A percentile compares a stretch with the other conserved stretches of the same genome.
Conservation (phyloP, 1,140 invertebrate genomes). For the Aphelenchoides besseyi region DNA sequence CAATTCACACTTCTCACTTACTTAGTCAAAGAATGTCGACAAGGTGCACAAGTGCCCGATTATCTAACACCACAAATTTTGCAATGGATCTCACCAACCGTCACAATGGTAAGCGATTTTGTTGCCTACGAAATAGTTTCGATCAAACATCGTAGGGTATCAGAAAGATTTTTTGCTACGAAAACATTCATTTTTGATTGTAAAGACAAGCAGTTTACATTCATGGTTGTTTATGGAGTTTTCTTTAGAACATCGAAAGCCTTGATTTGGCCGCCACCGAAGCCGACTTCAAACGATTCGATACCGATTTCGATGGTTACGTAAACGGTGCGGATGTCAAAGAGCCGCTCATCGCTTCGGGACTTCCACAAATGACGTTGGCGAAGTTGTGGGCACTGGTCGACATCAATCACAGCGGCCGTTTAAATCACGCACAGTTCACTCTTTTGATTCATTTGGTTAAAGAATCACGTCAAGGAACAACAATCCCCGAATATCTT, state of each 20-base stretch:
- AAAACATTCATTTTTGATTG: no score
- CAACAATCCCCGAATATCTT: conserved; percentile 78
- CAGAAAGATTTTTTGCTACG: no score
- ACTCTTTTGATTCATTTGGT: conserved; percentile 77
- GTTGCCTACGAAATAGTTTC: no score
- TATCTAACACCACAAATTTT: conserved; percentile 84
- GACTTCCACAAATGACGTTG: conserved; percentile 79
- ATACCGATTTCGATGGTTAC: conserved; percentile 87
- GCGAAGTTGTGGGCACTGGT: conserved; percentile 85
- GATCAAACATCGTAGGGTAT: no score
- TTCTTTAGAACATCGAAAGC: conserved; percentile 12
- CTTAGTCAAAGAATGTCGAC: conserved; percentile 83
- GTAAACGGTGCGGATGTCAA: conserved; percentile 89
- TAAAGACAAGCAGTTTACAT: no score
- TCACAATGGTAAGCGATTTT: background rate
- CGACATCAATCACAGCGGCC: conserved; percentile 66
- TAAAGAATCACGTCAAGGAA: conserved; percentile 75
- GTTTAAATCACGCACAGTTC: conserved; percentile 90
- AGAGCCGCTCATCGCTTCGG: conserved; percentile 81
- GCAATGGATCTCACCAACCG: conserved; percentile 61
- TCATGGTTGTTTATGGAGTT: no score
- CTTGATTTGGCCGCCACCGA: conserved; percentile 73
- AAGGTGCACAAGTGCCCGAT: conserved; percentile 73
- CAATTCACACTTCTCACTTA: conserved; percentile 81
- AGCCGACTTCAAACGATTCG: conserved; percentile 79